Evolutionary conservation across 1,140 invertebrate species (phyloP), one percentile per base, ranked within the genome.

Genomic region (Elymnias hypermnestra): DNA sequence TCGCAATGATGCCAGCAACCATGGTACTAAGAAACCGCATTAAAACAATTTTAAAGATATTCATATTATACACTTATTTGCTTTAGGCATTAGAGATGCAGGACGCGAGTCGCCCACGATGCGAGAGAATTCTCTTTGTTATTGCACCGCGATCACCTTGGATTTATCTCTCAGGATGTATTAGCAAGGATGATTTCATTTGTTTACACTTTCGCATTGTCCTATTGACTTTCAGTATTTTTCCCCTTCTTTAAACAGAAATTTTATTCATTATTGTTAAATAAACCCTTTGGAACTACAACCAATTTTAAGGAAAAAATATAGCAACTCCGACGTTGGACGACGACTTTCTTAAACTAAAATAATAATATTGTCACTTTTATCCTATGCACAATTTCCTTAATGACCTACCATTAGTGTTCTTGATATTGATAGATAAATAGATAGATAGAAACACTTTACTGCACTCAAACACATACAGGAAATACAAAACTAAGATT

Each of bases 131-230:
- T 42, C 29, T 37, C 31, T 25, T 37, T 10, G 19, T 44, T 19
- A 23, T 21, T 18, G 29, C 42, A 14, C 33, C 43, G 41, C 36
- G 19, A 38, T 50, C 47, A 28, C 47, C 47, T 40, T 42, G 36
- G 45, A 31, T 26, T 14, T 26, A 21, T 13, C 29, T 13, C 28
- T 21, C 38, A 48, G 39, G 47, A 50, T 43, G 31, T 50, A 42
- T 50, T 28, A 42, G 33, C 10, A 33, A 18, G 8, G 47, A 29
- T 50, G 47, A 50, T 42, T 37, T 37, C 39, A 50, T 50, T 33
- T 33, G 31, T 33, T 15, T 33, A 33, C 17, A 33, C 26, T 29
- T 12, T 33, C 17, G 31, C 14, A 33, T 2, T 17, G 31, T 33
- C 23, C 23, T 26, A 26, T 26, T n/a, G 7, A 9, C n/a, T 10